Percentiles rank a stretch among this genome's conserved stretches.
Evolutionary conservation across 2,797 vertebrate genomes (phyloP).

Genomic region (Syngnathus acus): DNA sequence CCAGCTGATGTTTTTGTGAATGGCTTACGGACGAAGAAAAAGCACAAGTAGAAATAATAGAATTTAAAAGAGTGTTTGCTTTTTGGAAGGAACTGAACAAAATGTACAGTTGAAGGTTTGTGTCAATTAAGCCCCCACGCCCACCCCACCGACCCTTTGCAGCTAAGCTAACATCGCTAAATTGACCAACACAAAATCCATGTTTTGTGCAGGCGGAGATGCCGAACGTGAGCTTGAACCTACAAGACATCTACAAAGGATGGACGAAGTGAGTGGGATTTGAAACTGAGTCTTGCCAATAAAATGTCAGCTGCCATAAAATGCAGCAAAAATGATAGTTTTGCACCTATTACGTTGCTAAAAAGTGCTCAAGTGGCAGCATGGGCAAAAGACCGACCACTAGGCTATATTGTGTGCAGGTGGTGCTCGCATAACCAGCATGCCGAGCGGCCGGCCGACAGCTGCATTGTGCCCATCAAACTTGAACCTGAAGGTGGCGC

Average conservation of each 20-base stretch:
- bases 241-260: conserved; percentile 51
- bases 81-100: background rate
- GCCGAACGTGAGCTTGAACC: conserved; percentile 26
- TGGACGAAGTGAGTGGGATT: conserved; percentile 52
- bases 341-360: background rate
- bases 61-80: background rate
- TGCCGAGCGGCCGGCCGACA: conserved; percentile 33
- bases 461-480: conserved; percentile 23
- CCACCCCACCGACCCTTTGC: background rate
- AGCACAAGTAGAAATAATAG: background rate
- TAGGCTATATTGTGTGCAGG: conserved; percentile 10
- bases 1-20: background rate
- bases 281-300: background rate
- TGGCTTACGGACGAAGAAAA: background rate
- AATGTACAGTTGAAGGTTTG: background rate
- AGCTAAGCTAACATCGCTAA: background rate
- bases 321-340: background rate
- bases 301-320: background rate
- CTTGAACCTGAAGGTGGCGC: conserved; percentile 25
- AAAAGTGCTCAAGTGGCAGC: background rate
- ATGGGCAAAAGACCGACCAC: background rate
- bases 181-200: background rate
- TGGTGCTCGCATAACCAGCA: conserved; percentile 38
- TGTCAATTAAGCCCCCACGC: background rate
- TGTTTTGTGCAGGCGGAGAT: conserved; percentile 39